A percentile compares a stretch with the other conserved stretches of the same genome.
Evolutionary conservation across 1,140 invertebrate species (phyloP).

Genomic region (Zaprionus nigranus): DNA sequence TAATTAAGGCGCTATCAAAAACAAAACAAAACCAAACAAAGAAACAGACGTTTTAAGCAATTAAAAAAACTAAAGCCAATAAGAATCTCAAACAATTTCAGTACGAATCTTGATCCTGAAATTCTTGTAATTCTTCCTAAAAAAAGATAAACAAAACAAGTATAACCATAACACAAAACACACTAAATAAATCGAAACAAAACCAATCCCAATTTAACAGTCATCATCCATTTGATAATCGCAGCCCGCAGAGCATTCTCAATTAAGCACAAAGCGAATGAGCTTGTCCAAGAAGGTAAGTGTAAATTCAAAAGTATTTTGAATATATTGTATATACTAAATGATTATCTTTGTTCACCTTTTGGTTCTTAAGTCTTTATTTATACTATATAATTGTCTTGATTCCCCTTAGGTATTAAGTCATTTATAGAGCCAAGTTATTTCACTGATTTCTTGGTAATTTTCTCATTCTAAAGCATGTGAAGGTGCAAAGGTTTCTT

Average conservation of each 20-base stretch:
- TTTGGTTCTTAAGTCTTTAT: neutral
- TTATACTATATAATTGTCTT: too few relatives aligned
- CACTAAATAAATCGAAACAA: constrained; percentile 40
- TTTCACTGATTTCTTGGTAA: too few relatives aligned
- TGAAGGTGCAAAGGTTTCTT: too few relatives aligned
- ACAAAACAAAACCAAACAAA: constrained; percentile 13
- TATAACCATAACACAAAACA: constrained; percentile 49
- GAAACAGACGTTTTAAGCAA: constrained; percentile 37
- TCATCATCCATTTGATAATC: constrained; percentile 43
- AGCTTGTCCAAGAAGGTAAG: constrained; percentile 68
- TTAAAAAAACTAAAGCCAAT: constrained; percentile 29
- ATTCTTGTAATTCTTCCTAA: constrained; percentile 64
- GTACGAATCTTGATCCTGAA: constrained; percentile 20
- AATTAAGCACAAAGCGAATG: constrained; percentile 51
- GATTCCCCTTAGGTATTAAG: too few relatives aligned
- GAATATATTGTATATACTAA: neutral
- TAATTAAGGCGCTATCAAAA: constrained; percentile 26
- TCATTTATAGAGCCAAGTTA: too few relatives aligned
- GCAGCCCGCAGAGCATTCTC: constrained; percentile 50
- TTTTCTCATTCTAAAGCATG: too few relatives aligned
- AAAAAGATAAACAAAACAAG: neutral
- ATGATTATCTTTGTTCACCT: neutral
- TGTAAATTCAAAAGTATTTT: constrained; percentile 2
- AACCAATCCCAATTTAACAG: constrained; percentile 28
- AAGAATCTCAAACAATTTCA: constrained; percentile 19